phyloP scores from a whole-genome alignment of 2,113 vertebrate species.

The Lophura nycthemera region DNA sequence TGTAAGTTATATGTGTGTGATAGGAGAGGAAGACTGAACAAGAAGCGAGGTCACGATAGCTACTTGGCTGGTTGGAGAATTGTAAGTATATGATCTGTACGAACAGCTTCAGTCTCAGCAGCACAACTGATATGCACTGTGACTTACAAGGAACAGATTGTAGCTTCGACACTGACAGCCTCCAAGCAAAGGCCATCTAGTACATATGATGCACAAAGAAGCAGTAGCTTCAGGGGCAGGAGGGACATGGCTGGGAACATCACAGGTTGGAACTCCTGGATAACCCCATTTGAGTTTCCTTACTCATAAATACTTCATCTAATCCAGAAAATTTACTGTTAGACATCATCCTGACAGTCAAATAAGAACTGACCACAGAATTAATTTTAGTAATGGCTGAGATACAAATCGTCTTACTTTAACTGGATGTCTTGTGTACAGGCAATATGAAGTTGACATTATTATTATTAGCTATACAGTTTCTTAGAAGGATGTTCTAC shows the following conservation, averaged over 20 bases:
- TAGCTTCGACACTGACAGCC: not conserved
- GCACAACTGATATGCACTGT: not conserved
- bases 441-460: not conserved
- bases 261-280: not conserved
- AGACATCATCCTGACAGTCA: constrained; percentile 19
- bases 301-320: not conserved
- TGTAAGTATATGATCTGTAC: not conserved
- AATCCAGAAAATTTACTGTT: constrained; percentile 3
- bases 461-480: not conserved
- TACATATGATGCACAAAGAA: not conserved
- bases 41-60: not conserved
- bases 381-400: constrained; percentile 19
- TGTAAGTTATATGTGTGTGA: not conserved
- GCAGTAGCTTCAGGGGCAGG: not conserved
- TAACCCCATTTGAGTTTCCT: not conserved
- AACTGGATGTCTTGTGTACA: constrained; percentile 14
- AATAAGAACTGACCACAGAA: not conserved
- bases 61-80: not conserved
- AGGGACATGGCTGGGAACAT: not conserved
- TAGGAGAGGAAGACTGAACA: not conserved
- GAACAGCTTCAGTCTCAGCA: not conserved
- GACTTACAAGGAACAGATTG: not conserved
- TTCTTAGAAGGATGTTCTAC: not conserved
- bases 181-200: not conserved
- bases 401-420: constrained; percentile 4